Evolutionary conservation across 1,140 invertebrate genomes (phyloP).

Genomic region (Cephus cinctus): DNA sequence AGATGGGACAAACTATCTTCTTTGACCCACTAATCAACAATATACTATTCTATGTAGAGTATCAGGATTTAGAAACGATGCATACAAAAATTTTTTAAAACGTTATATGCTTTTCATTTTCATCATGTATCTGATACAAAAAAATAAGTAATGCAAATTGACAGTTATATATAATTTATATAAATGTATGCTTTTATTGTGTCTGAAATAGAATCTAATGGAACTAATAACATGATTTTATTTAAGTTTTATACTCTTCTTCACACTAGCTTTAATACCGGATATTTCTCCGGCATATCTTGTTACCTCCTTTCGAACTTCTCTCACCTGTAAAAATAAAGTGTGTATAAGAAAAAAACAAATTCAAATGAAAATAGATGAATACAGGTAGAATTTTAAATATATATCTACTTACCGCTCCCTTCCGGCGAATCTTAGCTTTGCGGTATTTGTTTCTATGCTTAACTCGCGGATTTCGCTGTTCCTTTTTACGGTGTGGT

Average conservation of each 20-base stretch:
- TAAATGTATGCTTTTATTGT: not conserved
- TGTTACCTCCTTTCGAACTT: conserved; percentile 73
- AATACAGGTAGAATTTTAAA: conserved; percentile 12
- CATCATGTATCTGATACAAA: not conserved
- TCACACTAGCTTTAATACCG: conserved; percentile 84
- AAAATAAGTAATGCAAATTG: not conserved
- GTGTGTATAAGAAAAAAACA: not conserved
- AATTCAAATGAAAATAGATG: conserved; percentile 3
- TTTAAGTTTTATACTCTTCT: conserved; percentile 85
- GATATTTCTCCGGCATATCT: conserved; percentile 88
- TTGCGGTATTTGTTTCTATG: conserved; percentile 89
- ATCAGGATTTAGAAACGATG: no score
- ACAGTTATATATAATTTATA: not conserved
- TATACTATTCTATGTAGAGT: no score
- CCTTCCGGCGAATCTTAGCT: conserved; percentile 85
- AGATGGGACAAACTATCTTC: no score
- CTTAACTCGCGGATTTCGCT: conserved; percentile 91
- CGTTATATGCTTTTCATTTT: not conserved
- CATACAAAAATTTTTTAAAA: not conserved
- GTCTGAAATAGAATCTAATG: not conserved
- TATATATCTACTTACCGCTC: conserved; percentile 63
- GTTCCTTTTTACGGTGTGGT: conserved; percentile 84
- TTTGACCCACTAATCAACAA: no score
- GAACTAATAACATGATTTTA: conserved; percentile 39
- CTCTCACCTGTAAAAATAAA: conserved; percentile 64